Evolutionary conservation across 2,113 vertebrate genomes (phyloP), one percentile per base, ranked within the genome.

Genomic region (Eublepharis macularius): DNA sequence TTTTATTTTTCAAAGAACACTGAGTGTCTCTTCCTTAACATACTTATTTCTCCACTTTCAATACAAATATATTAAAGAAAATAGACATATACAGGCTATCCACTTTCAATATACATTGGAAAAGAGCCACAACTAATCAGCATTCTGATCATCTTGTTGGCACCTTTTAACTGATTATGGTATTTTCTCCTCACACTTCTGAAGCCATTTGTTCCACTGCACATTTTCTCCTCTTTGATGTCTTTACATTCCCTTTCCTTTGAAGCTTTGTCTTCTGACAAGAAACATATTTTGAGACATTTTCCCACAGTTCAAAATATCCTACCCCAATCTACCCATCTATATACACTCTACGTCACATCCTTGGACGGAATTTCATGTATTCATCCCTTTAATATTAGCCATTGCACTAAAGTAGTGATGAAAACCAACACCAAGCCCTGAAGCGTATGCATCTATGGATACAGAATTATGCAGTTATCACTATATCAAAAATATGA

Each of bases 1-100:
- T 76, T 24, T 51, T n/a, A 83, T 78, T 87, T 85, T 92, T 91
- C 93, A 92, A 90, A 88, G 78, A 72, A 83, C 43, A 45, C 54
- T 34, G n/a, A 14, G 60, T 12, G 29, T 82, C 49, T 82, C 26
- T 82, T 41, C 26, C 16, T 19, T 13, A 89, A 87, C n/a, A 65
- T 39, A 60, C 43, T 57, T n/a, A n/a, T 66, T 83, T 79, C 65
- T 49, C 36, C n/a, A 14, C 72, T 85, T 14, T 39, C 84, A 29
- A 4, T 69, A 29, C 34, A 87, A 83, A 79, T 24, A 11, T 36
- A 47, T 49, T 29, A 11, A 16, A 54, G n/a, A 49, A 32, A 51
- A n/a, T 9, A 7, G 60, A 29, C 60, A n/a, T 68, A n/a, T 69
- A 32, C 10, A 49, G 45, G n/a, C n/a, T n/a, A n/a, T 81, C 29